Conservation (phyloP, 2,797 vertebrate genomes). For the Semotilus atromaculatus region DNA sequence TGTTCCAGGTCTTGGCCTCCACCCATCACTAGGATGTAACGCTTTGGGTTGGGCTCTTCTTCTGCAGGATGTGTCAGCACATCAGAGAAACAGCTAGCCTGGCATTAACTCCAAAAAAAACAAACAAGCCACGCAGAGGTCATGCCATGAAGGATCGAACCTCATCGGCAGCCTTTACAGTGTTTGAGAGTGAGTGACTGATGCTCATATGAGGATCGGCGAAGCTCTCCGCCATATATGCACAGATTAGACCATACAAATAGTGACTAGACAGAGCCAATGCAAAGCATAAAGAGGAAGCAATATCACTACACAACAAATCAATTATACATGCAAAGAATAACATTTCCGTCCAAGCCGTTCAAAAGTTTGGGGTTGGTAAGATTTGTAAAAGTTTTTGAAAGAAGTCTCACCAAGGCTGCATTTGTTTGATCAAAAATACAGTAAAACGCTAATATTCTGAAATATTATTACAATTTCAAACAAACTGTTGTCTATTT, state of each 20-base stretch:
- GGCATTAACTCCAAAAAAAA: constrained; percentile 40
- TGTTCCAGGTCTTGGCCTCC: constrained; percentile 57
- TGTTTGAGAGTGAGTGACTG: constrained; percentile 8
- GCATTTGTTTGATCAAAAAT: background rate
- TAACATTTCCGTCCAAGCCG: background rate
- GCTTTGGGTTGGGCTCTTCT: constrained; percentile 40
- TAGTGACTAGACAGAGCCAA: background rate
- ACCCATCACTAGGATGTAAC: constrained; percentile 60
- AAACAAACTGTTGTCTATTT: background rate
- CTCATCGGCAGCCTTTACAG: constrained; percentile 22
- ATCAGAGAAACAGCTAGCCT: constrained; percentile 42
- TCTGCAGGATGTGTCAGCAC: constrained; percentile 57
- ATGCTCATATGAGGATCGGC: background rate
- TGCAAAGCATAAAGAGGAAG: background rate
- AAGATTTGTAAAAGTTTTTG: background rate
- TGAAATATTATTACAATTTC: background rate
- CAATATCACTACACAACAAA: background rate
- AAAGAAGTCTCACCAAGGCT: too few species aligned
- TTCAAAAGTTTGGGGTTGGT: background rate
- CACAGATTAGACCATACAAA: background rate
- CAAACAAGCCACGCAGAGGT: constrained; percentile 47
- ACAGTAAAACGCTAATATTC: background rate
- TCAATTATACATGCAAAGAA: background rate
- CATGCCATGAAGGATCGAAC: constrained; percentile 24
- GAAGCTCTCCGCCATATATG: background rate